Percentiles rank a stretch among this genome's conserved stretches.
phyloP scores from a whole-genome alignment of 2,888 invertebrate species.

The Acleris laterana region DNA sequence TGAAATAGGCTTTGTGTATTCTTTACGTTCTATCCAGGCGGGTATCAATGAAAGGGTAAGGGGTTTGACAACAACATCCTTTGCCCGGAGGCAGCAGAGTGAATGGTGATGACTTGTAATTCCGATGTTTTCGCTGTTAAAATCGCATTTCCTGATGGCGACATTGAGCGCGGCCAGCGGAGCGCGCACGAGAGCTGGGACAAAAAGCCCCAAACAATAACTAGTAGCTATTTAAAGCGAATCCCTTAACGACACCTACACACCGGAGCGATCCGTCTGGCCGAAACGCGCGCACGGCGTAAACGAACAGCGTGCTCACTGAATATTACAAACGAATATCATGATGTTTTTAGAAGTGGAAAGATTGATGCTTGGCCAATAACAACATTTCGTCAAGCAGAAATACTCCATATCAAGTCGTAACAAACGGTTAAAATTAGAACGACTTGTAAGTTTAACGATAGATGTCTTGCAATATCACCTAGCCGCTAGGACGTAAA shows the following conservation, averaged over 20 bases:
- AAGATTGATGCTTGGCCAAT: conserved; percentile 3
- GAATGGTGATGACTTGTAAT: conserved; percentile 79
- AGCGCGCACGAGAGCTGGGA: conserved; percentile 68
- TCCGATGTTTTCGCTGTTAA: conserved; percentile 81
- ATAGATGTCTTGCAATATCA: too few relatives aligned
- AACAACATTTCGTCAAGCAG: neutral
- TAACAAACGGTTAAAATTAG: too few relatives aligned
- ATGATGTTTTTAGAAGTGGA: conserved; percentile 19
- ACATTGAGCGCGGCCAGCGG: conserved; percentile 71
- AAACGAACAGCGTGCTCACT: conserved; percentile 32
- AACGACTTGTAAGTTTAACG: too few relatives aligned
- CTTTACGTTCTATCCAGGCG: conserved; percentile 60
- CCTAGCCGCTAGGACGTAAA: too few relatives aligned
- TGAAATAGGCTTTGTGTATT: conserved; percentile 54
- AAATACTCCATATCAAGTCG: too few relatives aligned
- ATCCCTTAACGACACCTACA: conserved; percentile 74
- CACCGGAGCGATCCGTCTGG: conserved; percentile 39
- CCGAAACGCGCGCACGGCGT: conserved; percentile 18
- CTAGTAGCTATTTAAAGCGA: conserved; percentile 74
- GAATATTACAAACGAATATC: conserved; percentile 22
- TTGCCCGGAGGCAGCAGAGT: conserved; percentile 77
- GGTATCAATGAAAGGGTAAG: conserved; percentile 67
- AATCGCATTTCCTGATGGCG: conserved; percentile 81
- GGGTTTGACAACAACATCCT: conserved; percentile 74
- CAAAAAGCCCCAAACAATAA: conserved; percentile 73